Evolutionary conservation across 2,113 vertebrate genomes (phyloP).

Genomic region (Nerophis lumbriciformis): DNA sequence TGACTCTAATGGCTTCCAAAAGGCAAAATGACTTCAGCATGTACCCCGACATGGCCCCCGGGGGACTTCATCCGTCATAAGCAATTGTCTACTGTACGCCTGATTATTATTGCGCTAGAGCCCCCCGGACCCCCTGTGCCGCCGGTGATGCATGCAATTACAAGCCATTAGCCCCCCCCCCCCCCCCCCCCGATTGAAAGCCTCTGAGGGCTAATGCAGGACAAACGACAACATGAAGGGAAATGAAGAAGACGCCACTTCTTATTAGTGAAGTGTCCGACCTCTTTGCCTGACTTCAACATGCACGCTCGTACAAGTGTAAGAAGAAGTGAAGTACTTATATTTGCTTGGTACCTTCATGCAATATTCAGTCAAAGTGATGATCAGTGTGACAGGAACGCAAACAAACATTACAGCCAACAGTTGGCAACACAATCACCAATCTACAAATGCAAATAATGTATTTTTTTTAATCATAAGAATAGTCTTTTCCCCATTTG

Average conservation of each 20-base stretch:
- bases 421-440: no score
- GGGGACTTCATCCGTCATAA: slow-evolving; percentile 29
- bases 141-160: slow-evolving; percentile 58
- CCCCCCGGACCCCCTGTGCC: slow-evolving; percentile 7
- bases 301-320: background rate
- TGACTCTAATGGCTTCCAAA: slow-evolving; percentile 31
- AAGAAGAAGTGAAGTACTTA: background rate
- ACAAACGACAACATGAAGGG: slow-evolving; percentile 56
- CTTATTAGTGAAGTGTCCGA: slow-evolving; percentile 29
- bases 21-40: slow-evolving; percentile 41
- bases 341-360: background rate
- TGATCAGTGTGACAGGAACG: no score
- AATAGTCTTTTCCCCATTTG: no score
- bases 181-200: slow-evolving; percentile 50
- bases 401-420: no score
- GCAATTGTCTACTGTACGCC: slow-evolving; percentile 32
- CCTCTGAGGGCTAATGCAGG: slow-evolving; percentile 57
- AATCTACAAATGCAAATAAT: no score
- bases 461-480: no score
- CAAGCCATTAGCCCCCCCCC: slow-evolving; percentile 46
- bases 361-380: no score
- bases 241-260: slow-evolving; percentile 59
- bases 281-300: slow-evolving; percentile 19
- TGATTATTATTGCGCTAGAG: slow-evolving; percentile 42
- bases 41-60: slow-evolving; percentile 10